Conservation (phyloP, 2,888 invertebrate species). For the Lycaena phlaeas region DNA sequence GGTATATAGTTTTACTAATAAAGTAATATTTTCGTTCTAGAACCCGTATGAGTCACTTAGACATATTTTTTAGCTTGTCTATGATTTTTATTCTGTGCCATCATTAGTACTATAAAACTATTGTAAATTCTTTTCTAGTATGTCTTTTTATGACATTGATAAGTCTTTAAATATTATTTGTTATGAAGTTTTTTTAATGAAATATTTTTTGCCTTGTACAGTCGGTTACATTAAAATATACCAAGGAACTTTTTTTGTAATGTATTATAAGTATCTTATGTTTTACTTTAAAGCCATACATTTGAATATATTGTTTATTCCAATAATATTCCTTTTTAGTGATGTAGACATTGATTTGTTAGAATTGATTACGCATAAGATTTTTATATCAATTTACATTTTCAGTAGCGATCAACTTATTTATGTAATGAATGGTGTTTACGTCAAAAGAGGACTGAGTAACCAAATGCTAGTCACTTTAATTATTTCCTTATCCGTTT, state of each 20-base stretch:
- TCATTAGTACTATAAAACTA: background rate
- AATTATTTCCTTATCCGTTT: no score
- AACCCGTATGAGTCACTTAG: background rate
- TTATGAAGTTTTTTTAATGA: background rate
- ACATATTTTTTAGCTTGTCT: constrained; percentile 4
- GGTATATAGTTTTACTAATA: constrained; percentile 51
- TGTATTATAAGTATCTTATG: no score
- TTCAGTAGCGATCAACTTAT: no score
- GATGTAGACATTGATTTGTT: constrained; percentile 4
- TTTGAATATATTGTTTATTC: background rate
- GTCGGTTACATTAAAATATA: background rate
- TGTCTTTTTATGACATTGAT: background rate
- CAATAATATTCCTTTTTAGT: constrained; percentile 2
- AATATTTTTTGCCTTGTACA: background rate
- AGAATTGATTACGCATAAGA: constrained; percentile 10
- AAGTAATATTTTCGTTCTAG: background rate
- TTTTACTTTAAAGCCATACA: background rate
- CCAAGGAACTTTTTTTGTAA: background rate
- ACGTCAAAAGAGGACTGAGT: background rate
- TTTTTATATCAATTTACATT: constrained; percentile 16
- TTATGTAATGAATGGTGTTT: background rate
- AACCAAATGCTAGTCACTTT: constrained; percentile 1
- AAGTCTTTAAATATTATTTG: background rate
- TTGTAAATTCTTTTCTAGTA: background rate
- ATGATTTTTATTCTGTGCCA: constrained; percentile 5